A percentile compares a stretch with the other conserved stretches of the same genome.
Conservation (phyloP, 2,797 vertebrate genomes). For the Vipera latastei region DNA sequence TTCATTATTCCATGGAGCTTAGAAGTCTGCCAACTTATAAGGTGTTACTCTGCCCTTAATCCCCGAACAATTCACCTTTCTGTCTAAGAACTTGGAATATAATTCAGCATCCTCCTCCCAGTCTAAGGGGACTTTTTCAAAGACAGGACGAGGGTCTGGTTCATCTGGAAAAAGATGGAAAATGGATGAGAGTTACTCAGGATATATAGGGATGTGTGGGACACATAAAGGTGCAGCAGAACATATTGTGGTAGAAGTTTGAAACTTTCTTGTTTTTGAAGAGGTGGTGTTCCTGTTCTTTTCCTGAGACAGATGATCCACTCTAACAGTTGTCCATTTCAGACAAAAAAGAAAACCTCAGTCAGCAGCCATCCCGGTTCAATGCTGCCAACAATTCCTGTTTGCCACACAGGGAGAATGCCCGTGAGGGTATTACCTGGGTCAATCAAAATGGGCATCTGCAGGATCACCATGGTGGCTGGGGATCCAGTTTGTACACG, state of each 20-base stretch:
- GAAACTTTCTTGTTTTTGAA: neutral
- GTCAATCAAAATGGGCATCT: constrained; percentile 70
- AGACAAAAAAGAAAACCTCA: neutral
- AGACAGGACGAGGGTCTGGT: constrained; percentile 43
- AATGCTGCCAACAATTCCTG: neutral
- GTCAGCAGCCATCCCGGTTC: neutral
- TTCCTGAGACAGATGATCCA: neutral
- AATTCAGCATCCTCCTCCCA: constrained; percentile 89
- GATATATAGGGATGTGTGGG: neutral
- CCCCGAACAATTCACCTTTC: constrained; percentile 77
- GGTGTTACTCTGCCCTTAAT: neutral
- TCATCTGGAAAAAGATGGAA: constrained; percentile 53
- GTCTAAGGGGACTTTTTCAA: constrained; percentile 76
- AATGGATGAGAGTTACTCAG: neutral
- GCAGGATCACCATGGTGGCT: constrained; percentile 70
- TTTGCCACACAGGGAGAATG: neutral
- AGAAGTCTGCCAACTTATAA: neutral
- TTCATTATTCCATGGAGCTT: neutral
- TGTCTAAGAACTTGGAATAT: constrained; percentile 81
- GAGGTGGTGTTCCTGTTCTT: neutral
- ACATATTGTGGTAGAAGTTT: neutral
- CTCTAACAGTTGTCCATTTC: neutral
- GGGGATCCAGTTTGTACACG: constrained; percentile 84
- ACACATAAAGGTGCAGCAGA: neutral
- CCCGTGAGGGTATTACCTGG: constrained; percentile 67